Percentiles rank a stretch among this genome's conserved stretches.
phyloP scores from a whole-genome alignment of 2,888 invertebrate species.

The Hybos culiciformis region DNA sequence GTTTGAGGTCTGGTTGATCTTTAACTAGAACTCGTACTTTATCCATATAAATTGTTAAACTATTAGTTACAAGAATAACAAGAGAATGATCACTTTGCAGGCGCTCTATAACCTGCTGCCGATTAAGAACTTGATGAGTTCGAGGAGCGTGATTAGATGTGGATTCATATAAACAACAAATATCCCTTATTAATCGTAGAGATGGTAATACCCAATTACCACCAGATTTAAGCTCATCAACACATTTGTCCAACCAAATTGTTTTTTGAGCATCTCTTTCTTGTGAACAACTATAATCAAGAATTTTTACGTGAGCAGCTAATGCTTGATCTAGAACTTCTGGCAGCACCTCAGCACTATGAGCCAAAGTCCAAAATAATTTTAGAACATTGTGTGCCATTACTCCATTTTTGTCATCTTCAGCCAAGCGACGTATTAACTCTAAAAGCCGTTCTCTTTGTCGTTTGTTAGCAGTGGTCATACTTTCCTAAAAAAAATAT shows the following conservation, averaged over 20 bases:
- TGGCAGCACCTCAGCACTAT: conserved; percentile 89
- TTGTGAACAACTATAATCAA: conserved; percentile 95
- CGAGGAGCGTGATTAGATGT: conserved; percentile 31
- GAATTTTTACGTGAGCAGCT: conserved; percentile 88
- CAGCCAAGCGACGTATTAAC: conserved; percentile 84
- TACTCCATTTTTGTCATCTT: conserved; percentile 96
- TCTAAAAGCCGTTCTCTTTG: conserved; percentile 91
- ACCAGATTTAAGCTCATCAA: conserved; percentile 79
- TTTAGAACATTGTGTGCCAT: conserved; percentile 97
- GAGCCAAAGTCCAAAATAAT: conserved; percentile 92
- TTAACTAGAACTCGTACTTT: conserved; percentile 47
- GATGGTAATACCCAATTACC: conserved; percentile 91
- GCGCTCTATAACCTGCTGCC: conserved; percentile 70
- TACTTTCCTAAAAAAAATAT: conserved; percentile 52
- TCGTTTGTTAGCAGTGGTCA: conserved; percentile 91
- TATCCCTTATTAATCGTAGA: conserved; percentile 87
- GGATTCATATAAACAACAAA: conserved; percentile 87
- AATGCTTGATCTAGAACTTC: conserved; percentile 96
- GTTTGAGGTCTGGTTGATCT: conserved; percentile 56
- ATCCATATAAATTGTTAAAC: conserved; percentile 82
- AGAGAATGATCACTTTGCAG: conserved; percentile 84
- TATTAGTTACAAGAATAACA: conserved; percentile 86
- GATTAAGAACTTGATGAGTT: conserved; percentile 38
- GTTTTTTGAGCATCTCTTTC: conserved; percentile 93
- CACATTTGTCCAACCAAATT: conserved; percentile 88